These are phyloP conservation scores for Cheilosia variabilis DNA, from an alignment of 2,888 invertebrate species.

Conservation along the genomic window DNA sequence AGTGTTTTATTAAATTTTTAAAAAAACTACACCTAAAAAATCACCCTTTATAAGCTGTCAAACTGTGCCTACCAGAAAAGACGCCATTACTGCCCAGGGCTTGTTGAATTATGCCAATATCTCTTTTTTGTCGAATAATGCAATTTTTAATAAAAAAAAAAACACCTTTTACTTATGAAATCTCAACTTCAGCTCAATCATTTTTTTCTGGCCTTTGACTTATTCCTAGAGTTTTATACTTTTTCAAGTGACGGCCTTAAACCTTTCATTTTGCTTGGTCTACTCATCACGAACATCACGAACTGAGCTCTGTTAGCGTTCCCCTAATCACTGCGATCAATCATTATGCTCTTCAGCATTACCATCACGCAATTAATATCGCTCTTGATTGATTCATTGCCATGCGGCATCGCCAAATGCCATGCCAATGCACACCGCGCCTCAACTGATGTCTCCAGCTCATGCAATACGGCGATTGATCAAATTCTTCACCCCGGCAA, in stretches of 20 bases:
- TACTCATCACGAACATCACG: slow-evolving; percentile 31
- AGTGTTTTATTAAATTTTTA: no score
- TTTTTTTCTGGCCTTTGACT: background rate
- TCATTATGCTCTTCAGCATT: slow-evolving; percentile 19
- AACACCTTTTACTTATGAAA: no score
- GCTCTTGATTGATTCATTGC: slow-evolving; percentile 53
- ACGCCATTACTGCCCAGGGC: no score
- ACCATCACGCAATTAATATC: slow-evolving; percentile 41
- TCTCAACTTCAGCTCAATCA: no score
- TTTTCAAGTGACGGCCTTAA: background rate
- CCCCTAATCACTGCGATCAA: slow-evolving; percentile 22
- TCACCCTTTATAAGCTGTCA: no score
- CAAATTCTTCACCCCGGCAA: slow-evolving; percentile 43
- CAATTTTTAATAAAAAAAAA: no score
- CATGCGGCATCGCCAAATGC: slow-evolving; percentile 24
- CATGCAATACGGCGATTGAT: slow-evolving; percentile 60
- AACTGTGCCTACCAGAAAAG: no score
- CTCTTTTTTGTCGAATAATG: no score
- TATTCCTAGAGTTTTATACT: background rate
- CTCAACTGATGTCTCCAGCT: slow-evolving; percentile 43
- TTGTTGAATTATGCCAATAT: no score
- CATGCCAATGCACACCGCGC: slow-evolving; percentile 23
- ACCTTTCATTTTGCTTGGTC: background rate
- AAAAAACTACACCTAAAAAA: no score
- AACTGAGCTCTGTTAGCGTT: background rate